Base-by-base conservation (phyloP, 1,140 invertebrate species). In the Dolichoris vasculosae region DNA sequence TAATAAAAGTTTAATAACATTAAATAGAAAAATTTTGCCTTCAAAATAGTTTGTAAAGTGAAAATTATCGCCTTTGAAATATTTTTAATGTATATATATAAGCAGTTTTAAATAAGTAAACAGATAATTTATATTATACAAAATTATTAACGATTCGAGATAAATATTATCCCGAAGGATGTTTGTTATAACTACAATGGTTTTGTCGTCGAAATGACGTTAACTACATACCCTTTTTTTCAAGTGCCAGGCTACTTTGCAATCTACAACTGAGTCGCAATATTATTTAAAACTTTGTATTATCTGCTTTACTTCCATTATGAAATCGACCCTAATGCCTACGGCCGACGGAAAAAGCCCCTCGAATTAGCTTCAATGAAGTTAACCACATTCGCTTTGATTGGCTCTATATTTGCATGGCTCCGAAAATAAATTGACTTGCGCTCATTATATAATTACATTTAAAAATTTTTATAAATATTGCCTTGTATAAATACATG, bases 231-330 rank as follows among this genome's bases (percentile, higher is more conserved):
- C 20, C 46, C 23, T 2, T 63, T 79, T 35, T 48, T 8, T 64
- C 69, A 35, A 83, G 38, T 46, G 38, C 35, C 17, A 46, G 40
- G 51, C 6, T 32, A 84, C 59, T 69, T 84, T 77, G 76, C 75
- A 32, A 55, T 0, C 59, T 23, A 9, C 20, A 46, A 67, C 40
- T 38, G 38, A 63, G 76, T 75, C 77, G 64, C 77, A 64, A 80
- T 80, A 84, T 67, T 26, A 80, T 84, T 84, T 13, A 77, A 59
- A 43, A 75, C 46, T 43, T 38, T 43, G 76, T 51, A 84, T 84
- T 84, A 79, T 84, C 76, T 79, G 80, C 77, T 84, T 80, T 80
- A 84, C 80, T 55, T 80, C 64, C 77, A 79, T 84, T 84, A 84
- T 43, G n/a, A 80, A 48, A 84, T 77, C 73, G n/a, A 38, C 26